These are phyloP conservation scores for Gavialis gangeticus DNA, from an alignment of 2,113 vertebrate genomes.

Conservation along the genomic window DNA sequence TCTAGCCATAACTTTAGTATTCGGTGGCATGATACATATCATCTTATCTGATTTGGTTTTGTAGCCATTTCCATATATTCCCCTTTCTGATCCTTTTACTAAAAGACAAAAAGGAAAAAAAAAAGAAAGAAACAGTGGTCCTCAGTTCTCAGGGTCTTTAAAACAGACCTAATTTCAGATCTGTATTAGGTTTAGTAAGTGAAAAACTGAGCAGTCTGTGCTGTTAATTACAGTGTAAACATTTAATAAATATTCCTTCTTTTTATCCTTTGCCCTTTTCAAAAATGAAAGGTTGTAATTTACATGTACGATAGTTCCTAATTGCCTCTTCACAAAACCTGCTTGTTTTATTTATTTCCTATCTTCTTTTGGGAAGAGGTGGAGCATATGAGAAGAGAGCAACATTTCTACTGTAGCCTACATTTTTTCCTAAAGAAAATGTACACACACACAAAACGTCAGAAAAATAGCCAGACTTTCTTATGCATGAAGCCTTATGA, in stretches of 20 bases:
- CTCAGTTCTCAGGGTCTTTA: background rate
- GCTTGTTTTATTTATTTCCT: conserved; percentile 59
- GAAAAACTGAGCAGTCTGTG: conserved; percentile 1
- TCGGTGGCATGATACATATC: background rate
- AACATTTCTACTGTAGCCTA: conserved; percentile 7
- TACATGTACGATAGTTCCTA: background rate
- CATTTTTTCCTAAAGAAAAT: background rate
- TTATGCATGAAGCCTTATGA: conserved; percentile 28
- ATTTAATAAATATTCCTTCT: conserved; percentile 68
- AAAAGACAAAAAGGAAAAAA: background rate
- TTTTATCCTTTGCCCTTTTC: conserved; percentile 66
- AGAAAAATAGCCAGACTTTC: background rate
- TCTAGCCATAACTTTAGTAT: background rate
- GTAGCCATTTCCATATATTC: background rate
- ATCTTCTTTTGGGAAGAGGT: conserved; percentile 37
- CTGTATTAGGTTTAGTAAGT: conserved; percentile 14
- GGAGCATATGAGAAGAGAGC: conserved; percentile 16
- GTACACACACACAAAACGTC: background rate
- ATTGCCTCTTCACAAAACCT: conserved; percentile 19
- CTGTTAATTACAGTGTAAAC: conserved; percentile 65
- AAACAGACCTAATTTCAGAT: background rate
- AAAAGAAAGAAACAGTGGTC: background rate
- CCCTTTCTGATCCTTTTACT: background rate
- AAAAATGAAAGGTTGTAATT: conserved; percentile 69
- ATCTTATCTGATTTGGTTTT: background rate